These are phyloP conservation scores for Blastomussa wellsi DNA, from an alignment of 92 coral and sea anemone species.

Conservation along the genomic window DNA sequence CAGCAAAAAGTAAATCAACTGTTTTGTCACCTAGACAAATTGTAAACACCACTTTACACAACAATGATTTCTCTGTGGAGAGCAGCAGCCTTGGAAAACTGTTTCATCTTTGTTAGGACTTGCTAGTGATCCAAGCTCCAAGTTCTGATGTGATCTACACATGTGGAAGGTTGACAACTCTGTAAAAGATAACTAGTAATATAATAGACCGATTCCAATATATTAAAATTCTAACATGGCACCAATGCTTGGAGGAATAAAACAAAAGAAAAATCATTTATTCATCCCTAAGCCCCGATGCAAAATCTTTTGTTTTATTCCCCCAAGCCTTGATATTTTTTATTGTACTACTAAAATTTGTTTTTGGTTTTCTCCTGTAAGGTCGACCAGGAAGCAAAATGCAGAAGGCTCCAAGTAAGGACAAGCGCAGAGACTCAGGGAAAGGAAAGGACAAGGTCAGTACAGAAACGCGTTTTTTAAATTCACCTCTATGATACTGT, in stretches of 20 bases:
- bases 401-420: constrained; percentile 43
- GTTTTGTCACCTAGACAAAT: no score
- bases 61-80: neutral
- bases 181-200: no score
- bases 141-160: neutral
- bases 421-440: constrained; percentile 59
- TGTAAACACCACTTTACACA: no score
- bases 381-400: constrained; percentile 77
- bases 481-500: neutral
- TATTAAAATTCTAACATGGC: no score
- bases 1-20: constrained; percentile 47
- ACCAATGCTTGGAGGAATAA: no score
- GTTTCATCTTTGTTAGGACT: neutral
- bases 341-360: no score
- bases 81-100: neutral
- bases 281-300: no score
- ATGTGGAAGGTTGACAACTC: no score
- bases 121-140: neutral
- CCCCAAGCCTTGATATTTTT: no score
- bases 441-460: constrained; percentile 59
- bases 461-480: neutral
- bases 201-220: no score
- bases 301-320: no score
- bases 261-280: no score
- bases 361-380: neutral